A percentile compares a stretch with the other conserved stretches of the same genome.
phyloP scores from a whole-genome alignment of 2,888 invertebrate genomes.

The Eristalis tenax region DNA sequence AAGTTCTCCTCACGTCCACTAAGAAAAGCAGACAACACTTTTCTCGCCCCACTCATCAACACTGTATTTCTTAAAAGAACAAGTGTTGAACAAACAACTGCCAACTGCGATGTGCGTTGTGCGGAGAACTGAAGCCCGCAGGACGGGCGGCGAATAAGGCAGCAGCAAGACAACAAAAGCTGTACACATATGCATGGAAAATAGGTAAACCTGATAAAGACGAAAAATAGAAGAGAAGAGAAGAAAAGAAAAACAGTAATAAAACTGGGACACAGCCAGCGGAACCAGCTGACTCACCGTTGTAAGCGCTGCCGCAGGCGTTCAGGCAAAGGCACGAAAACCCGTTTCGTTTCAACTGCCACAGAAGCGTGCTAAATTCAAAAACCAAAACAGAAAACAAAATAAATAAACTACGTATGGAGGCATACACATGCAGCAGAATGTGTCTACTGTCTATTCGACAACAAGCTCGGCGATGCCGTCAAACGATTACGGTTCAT shows the following conservation, averaged over 20 bases:
- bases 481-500: slow-evolving; percentile 46
- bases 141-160: slow-evolving; percentile 34
- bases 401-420: not conserved
- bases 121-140: slow-evolving; percentile 29
- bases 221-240: not conserved
- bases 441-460: not conserved
- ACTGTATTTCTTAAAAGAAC: slow-evolving; percentile 18
- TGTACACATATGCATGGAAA: slow-evolving; percentile 38
- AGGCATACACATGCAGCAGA: not conserved
- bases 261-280: slow-evolving; percentile 64
- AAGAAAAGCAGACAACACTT: slow-evolving; percentile 39
- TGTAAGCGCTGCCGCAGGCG: slow-evolving; percentile 43
- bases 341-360: slow-evolving; percentile 39
- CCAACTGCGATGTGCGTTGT: not conserved
- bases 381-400: slow-evolving; percentile 8
- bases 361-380: slow-evolving; percentile 40
- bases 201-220: slow-evolving; percentile 53
- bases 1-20: slow-evolving; percentile 47
- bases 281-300: slow-evolving; percentile 62
- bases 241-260: slow-evolving; percentile 10
- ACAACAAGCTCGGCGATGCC: not conserved
- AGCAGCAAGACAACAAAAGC: slow-evolving; percentile 44
- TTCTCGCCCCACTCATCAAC: slow-evolving; percentile 12
- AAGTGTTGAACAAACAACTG: slow-evolving; percentile 45
- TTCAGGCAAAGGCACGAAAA: slow-evolving; percentile 58